Conservation (phyloP, 2,888 invertebrate species). For the Andrena bicolor region DNA sequence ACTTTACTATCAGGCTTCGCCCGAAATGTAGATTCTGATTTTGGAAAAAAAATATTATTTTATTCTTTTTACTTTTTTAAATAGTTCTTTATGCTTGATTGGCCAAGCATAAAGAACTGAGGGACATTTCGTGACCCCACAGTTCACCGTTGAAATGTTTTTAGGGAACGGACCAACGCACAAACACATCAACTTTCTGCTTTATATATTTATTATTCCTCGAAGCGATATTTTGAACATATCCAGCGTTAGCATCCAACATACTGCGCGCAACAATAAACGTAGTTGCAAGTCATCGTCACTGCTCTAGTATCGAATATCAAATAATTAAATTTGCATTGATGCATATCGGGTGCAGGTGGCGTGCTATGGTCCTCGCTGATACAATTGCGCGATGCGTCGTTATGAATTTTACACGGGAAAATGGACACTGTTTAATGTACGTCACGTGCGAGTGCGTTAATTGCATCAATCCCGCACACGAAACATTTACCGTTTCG, state of each 20-base stretch:
- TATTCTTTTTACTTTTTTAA: too few species aligned
- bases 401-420: slow-evolving; percentile 7
- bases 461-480: slow-evolving; percentile 14
- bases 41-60: background rate
- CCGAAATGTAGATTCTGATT: background rate
- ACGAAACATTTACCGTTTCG: slow-evolving; percentile 12
- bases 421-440: slow-evolving; percentile 28
- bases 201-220: background rate
- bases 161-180: too few species aligned
- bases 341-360: background rate
- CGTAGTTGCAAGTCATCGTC: slow-evolving; percentile 5
- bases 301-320: slow-evolving; percentile 7
- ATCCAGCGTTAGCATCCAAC: background rate
- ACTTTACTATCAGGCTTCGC: too few species aligned
- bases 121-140: too few species aligned
- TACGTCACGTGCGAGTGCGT: slow-evolving; percentile 4
- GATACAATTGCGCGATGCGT: slow-evolving; percentile 23
- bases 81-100: too few species aligned
- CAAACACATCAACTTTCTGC: too few species aligned
- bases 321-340: slow-evolving; percentile 17
- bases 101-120: too few species aligned
- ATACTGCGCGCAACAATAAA: background rate
- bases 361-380: background rate
- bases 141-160: too few species aligned
- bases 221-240: background rate